A percentile compares a stretch with the other conserved stretches of the same genome.
Conservation (phyloP, 37 sponge, comb jelly and placozoan species). For the Lycopodina hypogea region DNA sequence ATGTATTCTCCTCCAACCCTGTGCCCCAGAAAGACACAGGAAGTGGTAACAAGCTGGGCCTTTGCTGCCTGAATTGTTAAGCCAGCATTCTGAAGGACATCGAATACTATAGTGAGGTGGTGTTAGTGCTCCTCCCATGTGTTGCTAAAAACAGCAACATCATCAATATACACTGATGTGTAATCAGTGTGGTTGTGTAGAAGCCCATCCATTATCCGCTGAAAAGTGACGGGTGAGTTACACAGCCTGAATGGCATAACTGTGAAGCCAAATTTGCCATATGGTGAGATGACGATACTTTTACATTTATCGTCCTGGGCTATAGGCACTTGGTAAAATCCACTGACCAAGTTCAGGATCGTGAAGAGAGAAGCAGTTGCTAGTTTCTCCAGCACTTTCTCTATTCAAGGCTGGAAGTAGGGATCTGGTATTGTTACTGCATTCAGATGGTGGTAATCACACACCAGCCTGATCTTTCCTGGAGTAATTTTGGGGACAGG, state of each 20-base stretch:
- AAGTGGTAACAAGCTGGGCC: too few relatives aligned
- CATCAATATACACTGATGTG: constrained; percentile 45
- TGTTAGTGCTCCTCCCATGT: constrained; percentile 38
- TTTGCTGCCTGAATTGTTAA: too few relatives aligned
- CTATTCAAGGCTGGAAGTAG: constrained; percentile 8
- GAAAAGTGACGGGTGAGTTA: constrained; percentile 60
- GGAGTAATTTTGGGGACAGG: background rate
- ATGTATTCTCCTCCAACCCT: too few relatives aligned
- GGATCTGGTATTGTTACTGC: constrained; percentile 1
- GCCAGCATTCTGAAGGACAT: background rate
- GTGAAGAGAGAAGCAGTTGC: background rate
- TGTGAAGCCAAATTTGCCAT: constrained; percentile 55
- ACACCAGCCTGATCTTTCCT: background rate
- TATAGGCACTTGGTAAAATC: constrained; percentile 7
- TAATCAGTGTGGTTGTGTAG: background rate
- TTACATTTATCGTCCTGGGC: background rate
- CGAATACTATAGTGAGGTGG: constrained; percentile 14
- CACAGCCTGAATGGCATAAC: constrained; percentile 64
- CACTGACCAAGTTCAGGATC: background rate
- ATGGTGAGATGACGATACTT: constrained; percentile 43
- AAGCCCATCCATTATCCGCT: constrained; percentile 42
- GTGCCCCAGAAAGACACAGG: too few relatives aligned
- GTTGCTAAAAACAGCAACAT: constrained; percentile 20
- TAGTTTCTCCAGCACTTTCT: background rate
- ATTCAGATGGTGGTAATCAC: constrained; percentile 5